Base-by-base conservation (phyloP, 2,797 vertebrate species). In the Hyperoplus immaculatus region DNA sequence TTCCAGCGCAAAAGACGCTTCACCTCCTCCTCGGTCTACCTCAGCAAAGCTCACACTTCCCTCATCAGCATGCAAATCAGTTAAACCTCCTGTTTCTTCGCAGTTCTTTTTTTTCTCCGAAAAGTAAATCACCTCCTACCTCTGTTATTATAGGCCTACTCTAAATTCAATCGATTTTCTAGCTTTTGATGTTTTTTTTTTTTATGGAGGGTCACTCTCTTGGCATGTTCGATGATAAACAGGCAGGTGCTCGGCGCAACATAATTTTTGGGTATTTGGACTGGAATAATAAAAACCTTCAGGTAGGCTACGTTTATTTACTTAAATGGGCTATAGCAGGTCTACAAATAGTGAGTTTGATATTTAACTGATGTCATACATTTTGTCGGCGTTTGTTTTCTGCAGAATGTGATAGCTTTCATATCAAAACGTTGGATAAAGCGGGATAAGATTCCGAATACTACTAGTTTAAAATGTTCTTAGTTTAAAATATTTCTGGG, bases 131-230 rank as follows among this genome's bases (percentile, higher is more conserved):
- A 78, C 42, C 61, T 85, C 43, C 67, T 65, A 4, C 4, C 7
- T 45, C 65, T 89, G 62, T 87, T 90, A 89, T 92, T 91, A 80
- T 39, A 29, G 29, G 29, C 29, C 29, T 29, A 61, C 64, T 41
- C 57, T 75, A 36, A 77, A 78, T 16, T 75, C 59, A 55, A 63
- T 91, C 75, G 78, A 83, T 87, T 46, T 72, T 67, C 43, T 54
- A 5, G 36, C 11, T 75, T 75, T 55, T 56, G 53, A 21, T 76
- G 45, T n/a, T 72, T 42, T 67, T 71, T 67, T 71, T 72, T 88
- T 91, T 84, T 92, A 93, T 91, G 92, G 92, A 92, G 85, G 87
- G 86, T 84, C 87, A 90, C 72, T 92, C 78, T 89, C 76, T 83
- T 86, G 84, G 81, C 66, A 88, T 89, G 91, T 85, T 86, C 79